These are phyloP conservation scores for Caenorhabditis uteleia DNA, from an alignment of 2,888 invertebrate species.

Conservation along the genomic window DNA sequence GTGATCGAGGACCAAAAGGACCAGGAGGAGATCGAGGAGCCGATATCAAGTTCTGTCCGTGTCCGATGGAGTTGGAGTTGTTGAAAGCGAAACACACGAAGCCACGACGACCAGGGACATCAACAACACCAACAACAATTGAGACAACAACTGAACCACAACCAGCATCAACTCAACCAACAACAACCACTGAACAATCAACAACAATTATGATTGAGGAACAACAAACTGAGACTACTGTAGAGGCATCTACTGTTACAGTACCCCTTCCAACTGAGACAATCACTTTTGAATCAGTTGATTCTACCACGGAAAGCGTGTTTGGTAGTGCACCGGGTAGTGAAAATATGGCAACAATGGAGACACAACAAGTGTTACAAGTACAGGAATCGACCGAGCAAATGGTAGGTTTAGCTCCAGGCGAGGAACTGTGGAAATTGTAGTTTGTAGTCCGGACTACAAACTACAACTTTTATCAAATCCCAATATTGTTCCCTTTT, in stretches of 20 bases:
- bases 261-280: constrained; percentile 2
- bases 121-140: background rate
- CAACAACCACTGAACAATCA: constrained; percentile 9
- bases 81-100: constrained; percentile 28
- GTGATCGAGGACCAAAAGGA: constrained; percentile 51
- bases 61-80: constrained; percentile 59
- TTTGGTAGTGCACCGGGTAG: no score
- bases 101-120: background rate
- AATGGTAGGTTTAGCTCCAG: no score
- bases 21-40: constrained; percentile 61
- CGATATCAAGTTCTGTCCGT: constrained; percentile 66
- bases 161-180: background rate
- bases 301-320: no score
- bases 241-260: constrained; percentile 1
- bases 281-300: no score
- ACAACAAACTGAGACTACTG: background rate
- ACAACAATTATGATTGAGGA: no score
- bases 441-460: background rate
- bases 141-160: constrained; percentile 8
- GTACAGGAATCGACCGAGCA: no score
- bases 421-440: no score
- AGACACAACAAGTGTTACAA: no score
- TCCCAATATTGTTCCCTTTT: background rate
- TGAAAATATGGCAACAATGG: no score
- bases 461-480: background rate